Evolutionary conservation across 2,888 invertebrate species (phyloP), one percentile per base, ranked within the genome.

Genomic region (Synergus umbraculus): DNA sequence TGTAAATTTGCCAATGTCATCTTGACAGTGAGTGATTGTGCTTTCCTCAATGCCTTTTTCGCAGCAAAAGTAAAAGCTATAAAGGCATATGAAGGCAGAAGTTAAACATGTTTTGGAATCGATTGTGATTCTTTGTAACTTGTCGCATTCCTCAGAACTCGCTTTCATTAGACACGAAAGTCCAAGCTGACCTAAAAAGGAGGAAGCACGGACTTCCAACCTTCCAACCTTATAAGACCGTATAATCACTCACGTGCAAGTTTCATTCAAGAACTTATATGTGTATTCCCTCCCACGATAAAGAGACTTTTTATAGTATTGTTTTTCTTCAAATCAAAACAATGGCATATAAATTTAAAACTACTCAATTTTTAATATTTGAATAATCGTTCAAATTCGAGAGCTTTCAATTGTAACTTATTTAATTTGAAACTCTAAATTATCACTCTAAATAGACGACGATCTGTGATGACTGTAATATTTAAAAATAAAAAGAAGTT

Each of bases 191-290:
- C 73, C 49, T 73, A 41, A 69, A 49, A 69, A 73, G 73, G 73
- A 73, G 54, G 73, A 73, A 49, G 37, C 37, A 49, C 37, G 12
- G 73, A 37, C 54, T 73, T 73, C 15, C n/a, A 49, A 73, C 73
- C 73, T 54, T 73, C 15, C 41, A 49, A 54, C 73, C 73, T 54
- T 73, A 73, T 73, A 54, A 41, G 73, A 73, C 37, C 5, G n/a
- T 73, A 54, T 37, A 73, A 73, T 54, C 54, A 29, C 54, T 54
- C 15, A 54, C 37, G 29, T 54, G 29, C 49, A 73, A 73, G n/a
- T 54, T 73, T 73, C 37, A 54, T 73, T 54, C 7, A 73, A 54
- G 73, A 73, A 73, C 54, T 9, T 10, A n/a, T 54, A 41, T 13
- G 15, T 37, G 13, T 44, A 18, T 60, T 12, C 12, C 9, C 22